A percentile compares a stretch with the other conserved stretches of the same genome.
Conservation (phyloP, 1,140 invertebrate genomes). For the Sinella curviseta region DNA sequence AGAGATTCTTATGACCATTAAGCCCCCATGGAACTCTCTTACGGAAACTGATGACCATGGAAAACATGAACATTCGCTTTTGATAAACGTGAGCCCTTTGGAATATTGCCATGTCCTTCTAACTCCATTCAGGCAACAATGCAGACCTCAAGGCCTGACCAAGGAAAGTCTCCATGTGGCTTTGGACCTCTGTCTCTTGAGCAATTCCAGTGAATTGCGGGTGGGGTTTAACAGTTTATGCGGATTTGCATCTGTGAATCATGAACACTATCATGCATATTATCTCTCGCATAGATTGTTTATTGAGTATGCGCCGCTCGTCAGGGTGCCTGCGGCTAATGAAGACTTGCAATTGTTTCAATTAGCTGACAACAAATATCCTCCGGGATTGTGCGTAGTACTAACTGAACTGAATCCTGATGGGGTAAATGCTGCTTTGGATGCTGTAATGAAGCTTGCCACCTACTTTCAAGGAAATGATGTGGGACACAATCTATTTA, state of each 20-base stretch:
- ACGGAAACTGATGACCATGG: no score
- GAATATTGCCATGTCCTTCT: conserved; percentile 67
- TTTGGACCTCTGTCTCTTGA: conserved; percentile 59
- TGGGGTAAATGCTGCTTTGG: conserved; percentile 50
- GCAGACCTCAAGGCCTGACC: conserved; percentile 64
- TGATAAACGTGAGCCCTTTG: conserved; percentile 72
- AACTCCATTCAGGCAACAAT: conserved; percentile 61
- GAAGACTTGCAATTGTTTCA: background rate
- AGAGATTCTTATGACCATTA: conserved; percentile 62
- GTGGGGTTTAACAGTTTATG: conserved; percentile 75
- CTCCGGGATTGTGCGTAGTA: conserved; percentile 53
- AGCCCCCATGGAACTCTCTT: conserved; percentile 47
- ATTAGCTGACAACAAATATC: background rate
- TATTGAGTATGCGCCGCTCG: conserved; percentile 64
- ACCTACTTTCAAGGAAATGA: conserved; percentile 60
- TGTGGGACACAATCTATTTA: conserved; percentile 69
- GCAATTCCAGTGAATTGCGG: conserved; percentile 61
- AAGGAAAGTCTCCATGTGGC: conserved; percentile 57
- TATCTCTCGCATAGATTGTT: conserved; percentile 65
- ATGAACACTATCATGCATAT: conserved; percentile 75
- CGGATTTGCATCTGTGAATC: conserved; percentile 77
- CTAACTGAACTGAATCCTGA: conserved; percentile 62
- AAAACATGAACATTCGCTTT: conserved; percentile 45
- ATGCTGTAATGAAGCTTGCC: conserved; percentile 58
- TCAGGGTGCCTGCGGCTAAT: background rate